Percentiles rank a stretch among this genome's conserved stretches.
Evolutionary conservation across 2,888 invertebrate genomes (phyloP).

Genomic region (Catocala nupta): DNA sequence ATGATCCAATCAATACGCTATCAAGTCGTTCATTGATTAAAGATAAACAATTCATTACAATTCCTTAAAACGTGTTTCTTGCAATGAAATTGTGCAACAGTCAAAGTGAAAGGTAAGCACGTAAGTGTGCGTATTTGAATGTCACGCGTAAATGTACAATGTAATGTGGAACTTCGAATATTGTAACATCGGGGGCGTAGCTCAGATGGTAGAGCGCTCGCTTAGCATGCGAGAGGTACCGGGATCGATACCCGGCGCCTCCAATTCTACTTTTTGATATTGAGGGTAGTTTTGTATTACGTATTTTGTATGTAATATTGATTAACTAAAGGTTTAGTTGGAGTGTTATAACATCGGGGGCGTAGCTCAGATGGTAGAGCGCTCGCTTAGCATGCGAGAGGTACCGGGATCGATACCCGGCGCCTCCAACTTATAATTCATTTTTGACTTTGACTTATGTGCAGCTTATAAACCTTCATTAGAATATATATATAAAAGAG

Average conservation of each 20-base stretch:
- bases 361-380: slow-evolving; percentile 82
- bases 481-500: too few species aligned
- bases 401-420: slow-evolving; percentile 87
- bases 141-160: slow-evolving; percentile 20
- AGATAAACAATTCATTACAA: background rate
- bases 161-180: slow-evolving; percentile 5
- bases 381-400: slow-evolving; percentile 85
- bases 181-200: slow-evolving; percentile 76
- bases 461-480: too few species aligned
- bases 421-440: slow-evolving; percentile 29
- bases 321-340: slow-evolving; percentile 6
- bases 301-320: background rate
- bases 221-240: slow-evolving; percentile 88
- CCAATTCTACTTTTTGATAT: slow-evolving; percentile 54
- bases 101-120: slow-evolving; percentile 44
- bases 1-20: too few species aligned
- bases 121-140: slow-evolving; percentile 20
- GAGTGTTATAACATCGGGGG: slow-evolving; percentile 57
- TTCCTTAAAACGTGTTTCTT: background rate
- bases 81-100: slow-evolving; percentile 31
- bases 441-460: background rate
- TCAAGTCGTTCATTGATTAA: too few species aligned
- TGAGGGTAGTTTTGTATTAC: slow-evolving; percentile 7
- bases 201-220: slow-evolving; percentile 88
- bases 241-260: slow-evolving; percentile 88